Conservation (phyloP, 2,113 vertebrate species). For the Cochlearius cochlearius region DNA sequence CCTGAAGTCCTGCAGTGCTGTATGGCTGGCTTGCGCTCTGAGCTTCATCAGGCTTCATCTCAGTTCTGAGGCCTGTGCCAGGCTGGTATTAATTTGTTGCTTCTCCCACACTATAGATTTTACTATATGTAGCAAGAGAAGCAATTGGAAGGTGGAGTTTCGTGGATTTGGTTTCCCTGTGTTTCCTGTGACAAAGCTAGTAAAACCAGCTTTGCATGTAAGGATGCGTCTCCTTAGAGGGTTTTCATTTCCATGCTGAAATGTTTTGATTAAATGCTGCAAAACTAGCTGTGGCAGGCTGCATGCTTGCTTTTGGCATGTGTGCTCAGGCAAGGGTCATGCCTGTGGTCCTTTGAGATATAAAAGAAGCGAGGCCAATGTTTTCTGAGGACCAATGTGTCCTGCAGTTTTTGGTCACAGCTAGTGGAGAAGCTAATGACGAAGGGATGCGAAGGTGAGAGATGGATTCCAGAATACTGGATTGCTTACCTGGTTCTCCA, state of each 20-base stretch:
- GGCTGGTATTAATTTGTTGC: background rate
- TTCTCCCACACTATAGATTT: background rate
- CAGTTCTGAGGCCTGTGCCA: background rate
- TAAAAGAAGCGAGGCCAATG: fast-evolving
- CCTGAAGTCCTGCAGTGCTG: fast-evolving
- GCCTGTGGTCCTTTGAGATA: background rate
- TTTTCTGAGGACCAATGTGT: background rate
- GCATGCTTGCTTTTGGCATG: background rate
- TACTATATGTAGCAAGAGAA: background rate
- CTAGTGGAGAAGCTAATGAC: background rate
- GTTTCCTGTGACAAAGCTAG: background rate
- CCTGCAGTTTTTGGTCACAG: background rate
- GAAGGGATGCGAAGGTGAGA: background rate
- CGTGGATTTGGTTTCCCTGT: background rate
- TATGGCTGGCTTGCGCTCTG: background rate
- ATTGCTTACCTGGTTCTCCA: background rate
- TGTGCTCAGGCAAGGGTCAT: background rate
- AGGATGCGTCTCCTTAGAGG: background rate
- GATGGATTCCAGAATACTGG: background rate
- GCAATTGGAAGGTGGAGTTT: background rate
- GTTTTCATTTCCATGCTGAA: background rate
- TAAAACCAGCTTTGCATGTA: constrained; percentile 18
- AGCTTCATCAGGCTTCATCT: background rate
- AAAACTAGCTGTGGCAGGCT: background rate
- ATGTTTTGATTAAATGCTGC: constrained; percentile 19